These are phyloP conservation scores for Phenganax stokvisi DNA, from an alignment of 92 coral and sea anemone species.

Conservation along the genomic window DNA sequence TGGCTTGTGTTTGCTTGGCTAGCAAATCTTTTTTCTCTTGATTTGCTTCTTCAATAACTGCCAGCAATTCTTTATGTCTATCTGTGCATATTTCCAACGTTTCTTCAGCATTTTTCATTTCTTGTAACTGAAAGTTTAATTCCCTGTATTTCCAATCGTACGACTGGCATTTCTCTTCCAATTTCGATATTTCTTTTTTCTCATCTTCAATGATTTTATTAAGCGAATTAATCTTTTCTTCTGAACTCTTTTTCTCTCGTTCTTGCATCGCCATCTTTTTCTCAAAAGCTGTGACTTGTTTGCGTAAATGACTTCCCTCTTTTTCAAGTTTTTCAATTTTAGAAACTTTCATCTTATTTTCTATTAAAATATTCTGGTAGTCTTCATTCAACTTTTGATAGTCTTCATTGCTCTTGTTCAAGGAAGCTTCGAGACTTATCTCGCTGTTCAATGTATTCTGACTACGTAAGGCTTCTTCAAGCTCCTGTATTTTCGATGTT, in stretches of 20 bases:
- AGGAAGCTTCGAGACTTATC: constrained; percentile 6
- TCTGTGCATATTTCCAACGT: background rate
- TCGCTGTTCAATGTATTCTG: background rate
- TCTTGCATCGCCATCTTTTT: constrained; percentile 40
- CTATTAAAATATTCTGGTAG: constrained; percentile 41
- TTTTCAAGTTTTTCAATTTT: constrained; percentile 53
- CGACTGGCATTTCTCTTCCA: constrained; percentile 21
- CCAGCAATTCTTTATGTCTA: constrained; percentile 23
- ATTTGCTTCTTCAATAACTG: constrained; percentile 35
- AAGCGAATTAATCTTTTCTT: constrained; percentile 13
- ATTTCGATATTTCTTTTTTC: background rate
- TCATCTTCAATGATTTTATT: background rate
- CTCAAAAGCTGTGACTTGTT: constrained; percentile 40
- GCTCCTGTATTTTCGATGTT: constrained; percentile 21
- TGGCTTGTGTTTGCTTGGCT: constrained; percentile 37
- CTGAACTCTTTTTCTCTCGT: constrained; percentile 35
- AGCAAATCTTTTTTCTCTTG: constrained; percentile 32
- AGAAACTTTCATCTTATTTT: constrained; percentile 50
- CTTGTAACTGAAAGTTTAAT: background rate
- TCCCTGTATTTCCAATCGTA: constrained; percentile 10
- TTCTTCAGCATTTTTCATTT: constrained; percentile 2
- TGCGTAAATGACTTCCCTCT: constrained; percentile 26
- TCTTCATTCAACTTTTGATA: constrained; percentile 24
- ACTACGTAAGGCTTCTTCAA: background rate
- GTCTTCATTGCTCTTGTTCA: constrained; percentile 34